Evolutionary conservation across 2,888 invertebrate genomes (phyloP).

Genomic region (Hoplodrina blanda): DNA sequence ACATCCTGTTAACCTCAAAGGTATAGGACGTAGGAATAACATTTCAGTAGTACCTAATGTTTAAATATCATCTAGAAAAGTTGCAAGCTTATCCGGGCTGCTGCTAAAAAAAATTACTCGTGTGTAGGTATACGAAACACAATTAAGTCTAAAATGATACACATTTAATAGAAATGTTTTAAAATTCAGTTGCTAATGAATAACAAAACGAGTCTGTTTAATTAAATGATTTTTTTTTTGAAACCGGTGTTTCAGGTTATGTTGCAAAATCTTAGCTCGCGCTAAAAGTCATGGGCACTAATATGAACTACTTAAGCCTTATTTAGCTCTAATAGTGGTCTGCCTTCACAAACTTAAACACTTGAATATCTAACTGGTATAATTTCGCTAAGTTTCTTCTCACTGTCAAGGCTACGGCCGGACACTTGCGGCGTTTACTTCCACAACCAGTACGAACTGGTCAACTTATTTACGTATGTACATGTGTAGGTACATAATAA

Average conservation of each 20-base stretch:
- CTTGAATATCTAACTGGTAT: constrained; percentile 18
- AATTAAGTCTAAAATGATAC: not conserved
- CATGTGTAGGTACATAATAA: constrained; percentile 26
- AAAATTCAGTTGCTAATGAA: constrained; percentile 5
- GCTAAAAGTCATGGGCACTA: constrained; percentile 23
- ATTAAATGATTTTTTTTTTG: not conserved
- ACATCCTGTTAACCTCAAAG: no score
- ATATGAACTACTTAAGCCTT: constrained; percentile 9
- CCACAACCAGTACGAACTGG: constrained; percentile 62
- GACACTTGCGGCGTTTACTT: constrained; percentile 55
- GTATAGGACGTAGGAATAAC: no score
- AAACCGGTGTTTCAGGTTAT: not conserved
- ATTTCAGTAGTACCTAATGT: no score
- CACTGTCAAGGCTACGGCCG: constrained; percentile 64
- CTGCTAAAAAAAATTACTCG: no score
- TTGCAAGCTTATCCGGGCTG: no score
- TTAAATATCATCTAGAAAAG: no score
- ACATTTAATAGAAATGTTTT: not conserved
- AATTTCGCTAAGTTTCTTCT: constrained; percentile 42
- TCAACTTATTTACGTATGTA: constrained; percentile 60
- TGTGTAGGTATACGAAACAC: not conserved
- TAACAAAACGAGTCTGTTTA: not conserved
- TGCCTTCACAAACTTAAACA: constrained; percentile 33
- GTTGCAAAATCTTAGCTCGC: constrained; percentile 10
- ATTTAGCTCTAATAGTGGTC: constrained; percentile 29